Conservation (phyloP, 2,888 invertebrate species). For the Papilio demoleus region DNA sequence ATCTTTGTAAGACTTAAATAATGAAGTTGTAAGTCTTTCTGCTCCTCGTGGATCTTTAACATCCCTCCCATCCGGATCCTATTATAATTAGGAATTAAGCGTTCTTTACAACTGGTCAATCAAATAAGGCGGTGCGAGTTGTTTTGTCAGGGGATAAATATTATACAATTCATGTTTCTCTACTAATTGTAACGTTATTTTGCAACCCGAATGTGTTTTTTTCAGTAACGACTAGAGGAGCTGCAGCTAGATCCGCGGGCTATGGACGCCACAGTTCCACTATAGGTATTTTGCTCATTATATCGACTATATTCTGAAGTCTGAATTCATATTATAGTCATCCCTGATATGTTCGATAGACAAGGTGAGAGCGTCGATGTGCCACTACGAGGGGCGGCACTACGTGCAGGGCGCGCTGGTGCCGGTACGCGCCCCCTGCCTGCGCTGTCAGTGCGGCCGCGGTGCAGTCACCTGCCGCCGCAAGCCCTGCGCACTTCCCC, state of each 20-base stretch:
- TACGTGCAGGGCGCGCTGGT: constrained; percentile 87
- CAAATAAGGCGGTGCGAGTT: constrained; percentile 3
- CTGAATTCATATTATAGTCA: background rate
- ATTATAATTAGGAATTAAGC: background rate
- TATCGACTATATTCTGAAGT: background rate
- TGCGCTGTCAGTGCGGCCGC: constrained; percentile 89
- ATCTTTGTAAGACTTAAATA: no score
- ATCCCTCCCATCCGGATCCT: no score
- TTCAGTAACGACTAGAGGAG: background rate
- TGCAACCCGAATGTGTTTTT: background rate
- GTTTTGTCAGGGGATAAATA: background rate
- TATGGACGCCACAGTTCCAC: background rate
- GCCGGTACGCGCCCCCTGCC: constrained; percentile 88
- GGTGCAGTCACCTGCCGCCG: constrained; percentile 90
- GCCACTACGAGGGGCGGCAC: constrained; percentile 88
- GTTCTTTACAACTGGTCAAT: background rate
- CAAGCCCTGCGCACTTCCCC: constrained; percentile 89
- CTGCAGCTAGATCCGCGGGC: background rate
- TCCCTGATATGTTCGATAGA: constrained; percentile 40
- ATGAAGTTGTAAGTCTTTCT: no score
- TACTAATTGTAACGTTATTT: background rate
- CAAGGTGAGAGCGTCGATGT: constrained; percentile 59
- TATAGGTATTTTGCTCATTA: background rate
- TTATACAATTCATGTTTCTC: background rate
- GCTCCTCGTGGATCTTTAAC: no score